Evolutionary conservation across 2,888 invertebrate species (phyloP).

Genomic region (Nowickia ferox): DNA sequence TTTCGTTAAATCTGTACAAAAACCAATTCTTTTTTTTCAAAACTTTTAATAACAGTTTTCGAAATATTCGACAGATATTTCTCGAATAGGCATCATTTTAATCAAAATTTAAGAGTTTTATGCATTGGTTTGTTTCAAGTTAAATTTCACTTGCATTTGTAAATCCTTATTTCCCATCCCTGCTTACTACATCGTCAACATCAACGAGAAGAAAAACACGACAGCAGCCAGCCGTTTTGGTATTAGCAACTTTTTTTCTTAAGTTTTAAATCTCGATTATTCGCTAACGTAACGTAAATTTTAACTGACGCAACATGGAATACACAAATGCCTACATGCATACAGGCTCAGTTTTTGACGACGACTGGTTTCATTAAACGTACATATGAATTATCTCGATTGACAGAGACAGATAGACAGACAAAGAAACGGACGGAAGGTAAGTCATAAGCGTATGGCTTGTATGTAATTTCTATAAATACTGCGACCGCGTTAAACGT

Average conservation of each 20-base stretch:
- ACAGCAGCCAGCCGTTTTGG: constrained; percentile 43
- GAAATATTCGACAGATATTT: no score
- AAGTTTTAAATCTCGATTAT: constrained; percentile 70
- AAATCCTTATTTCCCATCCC: background rate
- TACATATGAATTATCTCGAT: constrained; percentile 40
- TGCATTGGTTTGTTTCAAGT: background rate
- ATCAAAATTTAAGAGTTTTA: no score
- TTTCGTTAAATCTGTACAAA: no score
- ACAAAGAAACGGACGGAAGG: background rate
- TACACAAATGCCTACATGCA: constrained; percentile 20
- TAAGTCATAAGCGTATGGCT: constrained; percentile 5
- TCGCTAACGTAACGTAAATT: constrained; percentile 63
- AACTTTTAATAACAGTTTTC: no score
- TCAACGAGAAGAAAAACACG: constrained; percentile 36
- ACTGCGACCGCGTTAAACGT: no score
- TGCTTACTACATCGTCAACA: constrained; percentile 25
- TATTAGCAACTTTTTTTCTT: constrained; percentile 48
- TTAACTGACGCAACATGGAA: constrained; percentile 67
- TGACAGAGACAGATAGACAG: constrained; percentile 4
- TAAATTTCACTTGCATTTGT: background rate
- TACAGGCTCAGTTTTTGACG: background rate
- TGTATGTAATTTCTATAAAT: background rate
- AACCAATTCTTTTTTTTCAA: no score
- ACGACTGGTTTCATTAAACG: constrained; percentile 48
- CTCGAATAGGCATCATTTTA: no score